These are phyloP conservation scores for Neomorphus geoffroyi DNA, from an alignment of 2,797 vertebrate species.

Conservation along the genomic window DNA sequence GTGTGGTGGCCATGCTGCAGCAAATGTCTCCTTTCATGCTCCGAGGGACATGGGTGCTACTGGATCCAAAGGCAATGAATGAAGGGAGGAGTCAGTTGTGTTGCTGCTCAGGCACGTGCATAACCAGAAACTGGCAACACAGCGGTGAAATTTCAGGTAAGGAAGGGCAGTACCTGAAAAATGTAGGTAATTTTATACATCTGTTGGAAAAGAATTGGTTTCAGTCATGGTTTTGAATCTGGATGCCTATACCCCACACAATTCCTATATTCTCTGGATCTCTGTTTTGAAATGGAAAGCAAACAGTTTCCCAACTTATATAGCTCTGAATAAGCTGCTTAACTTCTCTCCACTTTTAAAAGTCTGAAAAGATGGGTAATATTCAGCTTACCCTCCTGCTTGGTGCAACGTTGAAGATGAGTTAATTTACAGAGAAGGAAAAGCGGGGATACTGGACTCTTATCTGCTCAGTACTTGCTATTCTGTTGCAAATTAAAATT, in stretches of 20 bases:
- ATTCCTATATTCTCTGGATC: background rate
- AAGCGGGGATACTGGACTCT: background rate
- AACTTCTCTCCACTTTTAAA: fast-evolving
- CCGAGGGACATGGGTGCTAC: background rate
- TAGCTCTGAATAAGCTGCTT: background rate
- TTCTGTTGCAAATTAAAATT: background rate
- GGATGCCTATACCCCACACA: background rate
- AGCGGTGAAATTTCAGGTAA: background rate
- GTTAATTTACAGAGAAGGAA: fast-evolving
- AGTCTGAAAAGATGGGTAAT: background rate
- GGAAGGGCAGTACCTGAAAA: background rate
- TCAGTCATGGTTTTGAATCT: background rate
- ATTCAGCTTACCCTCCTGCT: background rate
- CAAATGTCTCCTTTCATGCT: background rate
- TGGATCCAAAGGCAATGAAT: background rate
- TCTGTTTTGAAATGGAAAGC: background rate
- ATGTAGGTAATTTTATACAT: background rate
- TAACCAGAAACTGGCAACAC: background rate
- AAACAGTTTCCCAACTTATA: background rate
- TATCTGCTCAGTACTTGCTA: background rate
- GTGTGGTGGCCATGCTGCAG: background rate
- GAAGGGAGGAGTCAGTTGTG: background rate
- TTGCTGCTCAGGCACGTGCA: background rate
- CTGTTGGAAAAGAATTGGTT: background rate
- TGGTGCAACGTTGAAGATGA: background rate